Evolutionary conservation across 2,113 vertebrate species (phyloP).

Genomic region (Eurystomus gularis): DNA sequence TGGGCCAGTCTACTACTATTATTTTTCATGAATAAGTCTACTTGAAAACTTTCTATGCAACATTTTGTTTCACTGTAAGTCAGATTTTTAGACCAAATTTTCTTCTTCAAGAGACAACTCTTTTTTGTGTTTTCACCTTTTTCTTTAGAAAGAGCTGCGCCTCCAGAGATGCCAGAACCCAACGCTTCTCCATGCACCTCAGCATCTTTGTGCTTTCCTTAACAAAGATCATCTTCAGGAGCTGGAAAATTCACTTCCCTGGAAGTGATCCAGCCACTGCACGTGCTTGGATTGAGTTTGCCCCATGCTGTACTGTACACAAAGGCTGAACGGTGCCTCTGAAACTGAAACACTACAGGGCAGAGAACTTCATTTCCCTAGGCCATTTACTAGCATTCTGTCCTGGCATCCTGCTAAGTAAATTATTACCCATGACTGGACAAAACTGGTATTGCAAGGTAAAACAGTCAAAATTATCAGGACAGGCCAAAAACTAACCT

Average conservation of each 20-base stretch:
- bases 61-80: not conserved
- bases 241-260: not conserved
- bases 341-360: not conserved
- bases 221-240: not conserved
- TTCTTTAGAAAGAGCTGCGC: not conserved
- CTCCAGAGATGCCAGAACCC: not conserved
- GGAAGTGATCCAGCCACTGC: not conserved
- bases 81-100: not conserved
- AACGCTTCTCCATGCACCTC: not conserved
- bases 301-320: not conserved
- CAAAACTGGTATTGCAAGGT: not conserved
- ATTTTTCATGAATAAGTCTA: not conserved
- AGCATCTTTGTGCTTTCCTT: not conserved
- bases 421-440: not conserved
- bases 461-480: not conserved
- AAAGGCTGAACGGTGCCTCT: not conserved
- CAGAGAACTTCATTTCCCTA: not conserved
- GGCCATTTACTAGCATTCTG: not conserved
- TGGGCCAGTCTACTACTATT: not conserved
- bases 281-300: not conserved
- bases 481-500: not conserved
- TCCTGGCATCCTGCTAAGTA: not conserved
- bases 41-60: not conserved
- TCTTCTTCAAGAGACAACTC: not conserved
- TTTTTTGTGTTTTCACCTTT: not conserved